These are phyloP conservation scores for Helicoverpa zea DNA, from an alignment of 1,140 invertebrate genomes.

Conservation along the genomic window DNA sequence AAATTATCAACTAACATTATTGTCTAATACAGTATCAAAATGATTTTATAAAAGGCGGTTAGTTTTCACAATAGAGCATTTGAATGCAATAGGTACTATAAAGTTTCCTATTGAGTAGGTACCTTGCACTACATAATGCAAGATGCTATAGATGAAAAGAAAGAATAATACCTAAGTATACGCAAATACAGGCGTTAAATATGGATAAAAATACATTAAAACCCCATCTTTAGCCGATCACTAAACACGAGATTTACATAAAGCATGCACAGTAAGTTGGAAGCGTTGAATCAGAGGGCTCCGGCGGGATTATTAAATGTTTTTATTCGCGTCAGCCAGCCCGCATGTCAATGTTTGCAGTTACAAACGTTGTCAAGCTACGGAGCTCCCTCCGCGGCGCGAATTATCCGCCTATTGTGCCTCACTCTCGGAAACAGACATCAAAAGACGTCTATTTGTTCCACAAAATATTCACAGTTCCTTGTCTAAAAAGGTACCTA, in stretches of 20 bases:
- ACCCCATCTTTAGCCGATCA: not conserved
- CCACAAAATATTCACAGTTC: constrained; percentile 25
- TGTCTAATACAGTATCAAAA: too few relatives aligned
- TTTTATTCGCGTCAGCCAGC: constrained; percentile 60
- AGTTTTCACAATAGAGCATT: too few relatives aligned
- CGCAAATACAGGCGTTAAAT: not conserved
- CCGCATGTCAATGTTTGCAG: constrained; percentile 70
- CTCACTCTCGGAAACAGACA: constrained; percentile 20
- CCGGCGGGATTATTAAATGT: constrained; percentile 52
- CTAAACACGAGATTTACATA: constrained; percentile 31
- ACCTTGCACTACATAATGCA: too few relatives aligned
- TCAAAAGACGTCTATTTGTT: constrained; percentile 10
- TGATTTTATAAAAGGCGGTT: too few relatives aligned
- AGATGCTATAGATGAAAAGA: too few relatives aligned
- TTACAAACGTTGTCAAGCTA: constrained; percentile 62
- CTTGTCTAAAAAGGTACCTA: constrained; percentile 4
- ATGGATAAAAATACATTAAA: not conserved
- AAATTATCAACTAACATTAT: too few relatives aligned
- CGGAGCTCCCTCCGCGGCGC: constrained; percentile 23
- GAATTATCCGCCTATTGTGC: constrained; percentile 54
- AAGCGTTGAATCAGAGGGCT: constrained; percentile 44
- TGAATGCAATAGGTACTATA: too few relatives aligned
- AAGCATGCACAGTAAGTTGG: constrained; percentile 42
- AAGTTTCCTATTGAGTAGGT: too few relatives aligned
- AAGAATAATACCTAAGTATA: too few relatives aligned